Percentiles rank a stretch among this genome's conserved stretches.
Evolutionary conservation across 2,113 vertebrate species (phyloP).

Genomic region (Callospermophilus lateralis): DNA sequence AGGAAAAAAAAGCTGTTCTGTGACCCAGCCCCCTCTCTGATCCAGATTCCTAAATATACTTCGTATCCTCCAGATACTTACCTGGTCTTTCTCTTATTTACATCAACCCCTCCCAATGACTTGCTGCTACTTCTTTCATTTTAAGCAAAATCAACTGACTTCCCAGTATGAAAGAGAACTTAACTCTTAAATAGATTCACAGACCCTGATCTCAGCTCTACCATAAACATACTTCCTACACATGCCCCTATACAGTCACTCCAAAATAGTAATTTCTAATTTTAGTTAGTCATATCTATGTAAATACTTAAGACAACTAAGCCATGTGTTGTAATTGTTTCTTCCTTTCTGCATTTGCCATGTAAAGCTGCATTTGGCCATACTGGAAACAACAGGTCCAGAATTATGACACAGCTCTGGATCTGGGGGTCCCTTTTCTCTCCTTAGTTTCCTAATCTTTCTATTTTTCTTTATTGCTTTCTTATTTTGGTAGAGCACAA

Average conservation of each 20-base stretch:
- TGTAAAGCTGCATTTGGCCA: not conserved
- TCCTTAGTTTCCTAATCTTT: not conserved
- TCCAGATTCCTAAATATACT: not conserved
- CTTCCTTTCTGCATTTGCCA: not conserved
- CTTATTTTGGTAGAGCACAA: not conserved
- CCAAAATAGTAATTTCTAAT: not conserved
- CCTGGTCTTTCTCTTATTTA: not conserved
- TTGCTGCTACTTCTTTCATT: conserved; percentile 24
- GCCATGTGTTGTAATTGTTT: not conserved
- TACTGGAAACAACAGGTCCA: not conserved
- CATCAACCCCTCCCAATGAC: not conserved
- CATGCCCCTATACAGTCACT: not conserved
- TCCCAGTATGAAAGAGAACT: not conserved
- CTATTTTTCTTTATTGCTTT: not conserved
- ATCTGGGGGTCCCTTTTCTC: not conserved
- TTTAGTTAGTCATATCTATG: not conserved
- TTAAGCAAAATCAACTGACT: not conserved
- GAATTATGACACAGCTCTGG: not conserved
- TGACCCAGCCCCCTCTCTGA: not conserved
- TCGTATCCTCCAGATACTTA: not conserved
- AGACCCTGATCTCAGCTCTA: not conserved
- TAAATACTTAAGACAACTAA: conserved; percentile 6
- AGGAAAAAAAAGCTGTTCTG: not conserved
- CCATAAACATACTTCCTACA: not conserved
- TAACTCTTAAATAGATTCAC: not conserved